Conservation (phyloP, 1,140 invertebrate genomes). For the Lepidurus couesii region DNA sequence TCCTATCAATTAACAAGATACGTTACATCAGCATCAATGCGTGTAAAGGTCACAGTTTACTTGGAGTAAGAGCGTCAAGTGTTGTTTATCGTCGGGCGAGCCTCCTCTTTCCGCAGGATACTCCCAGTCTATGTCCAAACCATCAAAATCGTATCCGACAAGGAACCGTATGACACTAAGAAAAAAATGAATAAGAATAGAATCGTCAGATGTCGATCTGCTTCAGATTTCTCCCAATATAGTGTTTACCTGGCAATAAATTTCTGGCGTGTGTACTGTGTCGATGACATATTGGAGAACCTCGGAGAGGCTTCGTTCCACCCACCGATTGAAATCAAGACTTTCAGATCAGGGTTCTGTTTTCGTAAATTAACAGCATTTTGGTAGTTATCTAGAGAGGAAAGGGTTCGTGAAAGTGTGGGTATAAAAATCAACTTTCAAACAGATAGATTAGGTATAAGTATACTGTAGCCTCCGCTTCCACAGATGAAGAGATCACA, state of each 20-base stretch:
- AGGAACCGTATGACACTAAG: conserved; percentile 38
- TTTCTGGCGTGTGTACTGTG: conserved; percentile 49
- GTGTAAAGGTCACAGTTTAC: conserved; percentile 44
- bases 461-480: conserved; percentile 24
- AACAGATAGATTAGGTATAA: conserved; percentile 45
- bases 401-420: conserved; percentile 42
- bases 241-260: conserved; percentile 61
- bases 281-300: conserved; percentile 65
- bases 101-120: conserved; percentile 68
- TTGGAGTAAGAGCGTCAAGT: conserved; percentile 69
- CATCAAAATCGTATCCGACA: conserved; percentile 70
- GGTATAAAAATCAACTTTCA: neutral
- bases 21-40: neutral
- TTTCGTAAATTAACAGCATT: conserved; percentile 52
- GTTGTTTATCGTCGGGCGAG: conserved; percentile 62
- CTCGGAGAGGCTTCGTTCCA: conserved; percentile 79
- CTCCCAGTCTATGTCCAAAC: conserved; percentile 69
- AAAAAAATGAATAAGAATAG: neutral
- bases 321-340: conserved; percentile 73
- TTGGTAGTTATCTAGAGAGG: conserved; percentile 45
- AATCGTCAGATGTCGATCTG: neutral
- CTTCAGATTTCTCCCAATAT: conserved; percentile 50
- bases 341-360: conserved; percentile 65
- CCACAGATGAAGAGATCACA: conserved; percentile 50
- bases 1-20: conserved; percentile 25